Percentiles rank a stretch among this genome's conserved stretches.
These are phyloP conservation scores for Acrocyrtus sp. DNA, from an alignment of 2,888 invertebrate genomes.

Conservation along the genomic window DNA sequence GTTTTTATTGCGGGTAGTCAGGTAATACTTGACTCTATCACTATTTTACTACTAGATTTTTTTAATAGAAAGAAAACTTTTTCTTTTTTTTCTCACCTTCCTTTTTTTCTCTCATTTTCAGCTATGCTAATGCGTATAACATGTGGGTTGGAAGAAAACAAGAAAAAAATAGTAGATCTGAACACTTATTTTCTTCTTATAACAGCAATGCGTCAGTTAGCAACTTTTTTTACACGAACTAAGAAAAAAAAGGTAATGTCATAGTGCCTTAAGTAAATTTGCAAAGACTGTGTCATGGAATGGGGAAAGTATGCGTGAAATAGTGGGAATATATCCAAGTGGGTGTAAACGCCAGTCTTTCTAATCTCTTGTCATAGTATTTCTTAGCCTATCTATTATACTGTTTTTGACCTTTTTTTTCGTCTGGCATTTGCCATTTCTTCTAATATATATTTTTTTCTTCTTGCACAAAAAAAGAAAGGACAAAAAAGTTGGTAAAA, in stretches of 20 bases:
- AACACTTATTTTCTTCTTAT: not conserved
- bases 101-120: not conserved
- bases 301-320: not conserved
- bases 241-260: not conserved
- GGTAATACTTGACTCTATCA: slow-evolving; percentile 31
- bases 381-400: not conserved
- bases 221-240: not conserved
- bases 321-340: not conserved
- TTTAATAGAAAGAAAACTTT: too few relatives aligned
- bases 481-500: too few relatives aligned
- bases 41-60: slow-evolving; percentile 20
- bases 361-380: not conserved
- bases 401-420: not conserved
- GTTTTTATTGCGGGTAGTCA: slow-evolving; percentile 42
- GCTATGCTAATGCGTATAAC: too few relatives aligned
- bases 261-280: not conserved
- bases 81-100: slow-evolving; percentile 13
- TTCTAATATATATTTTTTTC: too few relatives aligned
- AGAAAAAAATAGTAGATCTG: not conserved
- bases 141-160: too few relatives aligned
- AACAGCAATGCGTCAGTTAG: not conserved
- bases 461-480: too few relatives aligned
- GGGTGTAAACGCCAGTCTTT: not conserved
- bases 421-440: slow-evolving; percentile 4
- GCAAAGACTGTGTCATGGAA: not conserved